Percentiles rank a stretch among this genome's conserved stretches.
phyloP scores from a whole-genome alignment of 2,797 vertebrate species.

The Rhincodon typus region DNA sequence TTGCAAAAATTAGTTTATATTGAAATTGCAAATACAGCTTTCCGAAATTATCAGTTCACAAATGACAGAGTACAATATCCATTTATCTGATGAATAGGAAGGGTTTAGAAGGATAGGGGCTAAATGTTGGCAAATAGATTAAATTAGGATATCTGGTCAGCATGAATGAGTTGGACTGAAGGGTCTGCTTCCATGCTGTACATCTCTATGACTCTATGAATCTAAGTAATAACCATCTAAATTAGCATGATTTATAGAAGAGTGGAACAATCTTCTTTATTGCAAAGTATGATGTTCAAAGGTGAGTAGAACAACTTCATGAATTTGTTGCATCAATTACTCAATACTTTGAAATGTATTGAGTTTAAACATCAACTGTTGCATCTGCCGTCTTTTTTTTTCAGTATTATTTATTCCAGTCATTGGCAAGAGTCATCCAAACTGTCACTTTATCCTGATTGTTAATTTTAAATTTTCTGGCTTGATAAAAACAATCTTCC shows the following conservation, averaged over 20 bases:
- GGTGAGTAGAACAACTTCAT: conserved; percentile 17
- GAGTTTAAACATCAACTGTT: background rate
- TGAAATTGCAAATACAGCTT: background rate
- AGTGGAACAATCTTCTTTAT: background rate
- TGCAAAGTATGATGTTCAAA: background rate
- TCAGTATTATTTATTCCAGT: background rate
- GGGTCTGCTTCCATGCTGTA: too few relatives aligned
- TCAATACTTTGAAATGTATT: conserved; percentile 2
- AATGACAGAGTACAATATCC: conserved; percentile 10
- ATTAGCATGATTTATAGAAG: background rate
- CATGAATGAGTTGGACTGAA: too few relatives aligned
- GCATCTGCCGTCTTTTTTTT: background rate
- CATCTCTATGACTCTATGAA: too few relatives aligned
- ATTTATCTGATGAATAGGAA: conserved; percentile 6
- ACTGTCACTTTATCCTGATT: background rate
- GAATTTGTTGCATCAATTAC: background rate
- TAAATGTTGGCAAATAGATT: too few relatives aligned
- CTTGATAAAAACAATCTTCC: background rate
- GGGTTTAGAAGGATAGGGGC: too few relatives aligned
- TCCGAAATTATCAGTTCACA: conserved; percentile 13
- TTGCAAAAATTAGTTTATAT: background rate
- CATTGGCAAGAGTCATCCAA: background rate
- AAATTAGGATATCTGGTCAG: too few relatives aligned
- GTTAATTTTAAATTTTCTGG: conserved; percentile 2
- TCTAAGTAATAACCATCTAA: background rate